phyloP scores from a whole-genome alignment of 2,888 invertebrate genomes.

The Rotaria magnacalcarata region DNA sequence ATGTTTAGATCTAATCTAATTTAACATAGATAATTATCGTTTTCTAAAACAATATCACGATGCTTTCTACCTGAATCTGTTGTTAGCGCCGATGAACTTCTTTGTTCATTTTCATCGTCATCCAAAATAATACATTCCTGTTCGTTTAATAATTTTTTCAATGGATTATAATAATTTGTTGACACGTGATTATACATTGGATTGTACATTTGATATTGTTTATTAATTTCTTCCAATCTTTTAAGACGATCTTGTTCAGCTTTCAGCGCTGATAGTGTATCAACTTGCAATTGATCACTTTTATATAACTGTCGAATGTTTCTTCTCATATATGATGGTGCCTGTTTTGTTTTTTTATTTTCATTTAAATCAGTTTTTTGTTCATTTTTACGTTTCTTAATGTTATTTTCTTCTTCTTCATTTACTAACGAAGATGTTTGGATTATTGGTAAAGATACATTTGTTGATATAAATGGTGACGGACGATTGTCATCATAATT shows the following conservation, averaged over 20 bases:
- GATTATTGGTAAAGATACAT: background rate
- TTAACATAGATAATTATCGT: too few relatives aligned
- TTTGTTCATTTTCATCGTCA: background rate
- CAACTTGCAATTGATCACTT: constrained; percentile 4
- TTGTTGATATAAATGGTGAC: background rate
- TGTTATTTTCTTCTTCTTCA: background rate
- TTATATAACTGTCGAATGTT: background rate
- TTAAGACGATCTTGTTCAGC: constrained; percentile 27
- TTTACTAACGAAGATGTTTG: background rate
- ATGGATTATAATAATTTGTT: background rate
- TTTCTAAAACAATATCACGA: too few relatives aligned
- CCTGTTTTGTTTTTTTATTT: background rate
- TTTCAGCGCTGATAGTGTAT: constrained; percentile 7
- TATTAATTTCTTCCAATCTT: constrained; percentile 14
- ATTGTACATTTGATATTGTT: background rate
- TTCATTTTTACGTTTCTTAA: constrained; percentile 14
- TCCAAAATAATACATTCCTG: background rate
- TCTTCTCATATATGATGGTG: constrained; percentile 3
- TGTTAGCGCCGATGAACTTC: background rate
- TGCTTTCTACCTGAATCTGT: background rate
- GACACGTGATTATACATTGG: background rate
- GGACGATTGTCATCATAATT: background rate
- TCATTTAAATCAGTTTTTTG: background rate
- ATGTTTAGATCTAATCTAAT: too few relatives aligned
- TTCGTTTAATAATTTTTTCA: background rate